Base-by-base conservation (phyloP, 2,888 invertebrate genomes). In the Heliconius sara region DNA sequence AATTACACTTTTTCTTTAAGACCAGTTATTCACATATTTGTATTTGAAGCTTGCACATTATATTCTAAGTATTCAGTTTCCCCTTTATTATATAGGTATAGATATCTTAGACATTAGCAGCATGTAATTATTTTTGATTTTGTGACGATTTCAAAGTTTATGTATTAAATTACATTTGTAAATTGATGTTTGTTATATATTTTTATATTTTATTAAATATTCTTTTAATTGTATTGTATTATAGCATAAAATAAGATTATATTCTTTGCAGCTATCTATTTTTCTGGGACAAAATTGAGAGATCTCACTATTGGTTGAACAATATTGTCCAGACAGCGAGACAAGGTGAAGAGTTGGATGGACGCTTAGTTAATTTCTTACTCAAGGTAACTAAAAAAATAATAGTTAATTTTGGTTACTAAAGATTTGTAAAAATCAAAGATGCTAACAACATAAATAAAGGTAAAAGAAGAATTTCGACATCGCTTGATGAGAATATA, bases 281-380 rank as follows among this genome's bases (percentile, higher is more conserved):
- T 93, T 99, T 98, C 91, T 98, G 98, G 98, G 98, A 99, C 88
- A 99, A 98, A 96, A 96, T 99, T 82, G 99, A 99, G 91, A 95
- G 98, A 12, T 97, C 97, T 83, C 98, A 99, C 91, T 98, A 97
- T 90, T 97, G 98, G 93, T 93, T 99, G 66, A 97, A 98, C 89
- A 97, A 97, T 84, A 97, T 98, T 84, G 97, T 98, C 0, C 96
- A 97, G 82, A 97, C 97, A 0, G 97, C 97, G 0, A 96, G 96
- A 85, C 94, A 96, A 80, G 97, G 97, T 19, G 98, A 98, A 88
- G 88, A 96, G 0, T 96, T 98, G 0, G 97, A 98, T 82, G 98
- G 98, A 0, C 95, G 98, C 81, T 95, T 98, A 22, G 96, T 98
- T 76, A 97, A 97, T 83, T 98, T 97, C 90, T 91, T 99, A 76